Evolutionary conservation across 2,888 invertebrate genomes (phyloP).

Genomic region (Noctua pronuba): DNA sequence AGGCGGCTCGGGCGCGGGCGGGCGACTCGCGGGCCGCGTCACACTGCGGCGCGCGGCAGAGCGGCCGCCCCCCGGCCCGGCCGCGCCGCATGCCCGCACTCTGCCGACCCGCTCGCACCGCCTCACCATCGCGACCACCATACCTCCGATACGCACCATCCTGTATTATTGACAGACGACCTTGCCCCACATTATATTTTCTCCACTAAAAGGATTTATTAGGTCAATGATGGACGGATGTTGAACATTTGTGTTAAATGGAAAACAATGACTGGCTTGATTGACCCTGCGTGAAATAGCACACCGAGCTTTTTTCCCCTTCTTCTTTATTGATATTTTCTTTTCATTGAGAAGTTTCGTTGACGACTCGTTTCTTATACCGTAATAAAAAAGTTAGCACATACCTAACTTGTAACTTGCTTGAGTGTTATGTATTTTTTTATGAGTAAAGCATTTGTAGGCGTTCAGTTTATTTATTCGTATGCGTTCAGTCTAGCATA

Average conservation of each 20-base stretch:
- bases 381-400: constrained; percentile 37
- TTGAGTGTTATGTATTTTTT: constrained; percentile 23
- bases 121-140: constrained; percentile 68
- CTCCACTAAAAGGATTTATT: constrained; percentile 77
- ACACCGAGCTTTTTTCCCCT: constrained; percentile 15
- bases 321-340: constrained; percentile 53
- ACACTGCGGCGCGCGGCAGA: constrained; percentile 83
- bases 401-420: constrained; percentile 3
- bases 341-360: constrained; percentile 48
- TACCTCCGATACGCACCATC: constrained; percentile 80
- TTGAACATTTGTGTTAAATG: constrained; percentile 68
- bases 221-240: constrained; percentile 77
- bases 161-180: constrained; percentile 85
- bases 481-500: background rate
- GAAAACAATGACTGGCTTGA: constrained; percentile 69
- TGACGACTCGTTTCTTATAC: constrained; percentile 19
- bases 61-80: constrained; percentile 67
- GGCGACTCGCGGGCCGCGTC: constrained; percentile 85
- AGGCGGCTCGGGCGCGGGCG: constrained; percentile 73
- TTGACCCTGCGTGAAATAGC: constrained; percentile 54
- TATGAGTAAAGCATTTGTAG: constrained; percentile 27
- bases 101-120: constrained; percentile 63
- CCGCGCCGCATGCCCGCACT: constrained; percentile 73
- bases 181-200: constrained; percentile 86
- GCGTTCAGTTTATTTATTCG: constrained; percentile 14